phyloP scores from a whole-genome alignment of 2,797 vertebrate species.

The Liasis olivaceus region DNA sequence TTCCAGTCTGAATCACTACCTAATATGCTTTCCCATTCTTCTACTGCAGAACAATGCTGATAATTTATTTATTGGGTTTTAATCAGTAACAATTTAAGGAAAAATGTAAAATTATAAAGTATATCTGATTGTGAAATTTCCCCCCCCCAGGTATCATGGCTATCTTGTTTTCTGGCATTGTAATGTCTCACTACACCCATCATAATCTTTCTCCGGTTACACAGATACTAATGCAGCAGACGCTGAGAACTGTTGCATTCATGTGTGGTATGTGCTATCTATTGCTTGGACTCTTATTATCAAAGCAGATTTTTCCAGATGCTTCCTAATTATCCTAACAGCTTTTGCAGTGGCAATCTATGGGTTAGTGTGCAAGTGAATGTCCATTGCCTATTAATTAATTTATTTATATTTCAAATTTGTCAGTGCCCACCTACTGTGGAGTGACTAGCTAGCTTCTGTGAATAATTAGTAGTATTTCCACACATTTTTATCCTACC shows the following conservation, averaged over 20 bases:
- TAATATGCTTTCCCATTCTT: not conserved
- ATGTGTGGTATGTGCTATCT: conserved; percentile 86
- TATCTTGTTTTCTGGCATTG: conserved; percentile 96
- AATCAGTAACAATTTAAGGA: not conserved
- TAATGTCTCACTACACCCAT: conserved; percentile 99
- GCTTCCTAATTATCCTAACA: not conserved
- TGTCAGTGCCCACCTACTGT: too few species aligned
- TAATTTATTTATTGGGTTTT: not conserved
- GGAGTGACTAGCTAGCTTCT: not conserved
- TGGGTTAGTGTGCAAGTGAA: not conserved
- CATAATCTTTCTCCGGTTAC: conserved; percentile 98
- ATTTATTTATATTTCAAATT: too few species aligned
- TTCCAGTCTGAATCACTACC: not conserved
- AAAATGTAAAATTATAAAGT: not conserved
- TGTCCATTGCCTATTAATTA: not conserved
- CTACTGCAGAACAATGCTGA: not conserved
- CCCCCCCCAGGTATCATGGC: conserved; percentile 91
- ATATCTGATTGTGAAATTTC: conserved; percentile 5
- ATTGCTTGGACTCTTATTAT: not conserved
- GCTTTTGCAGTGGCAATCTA: not conserved
- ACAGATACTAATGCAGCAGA: conserved; percentile 99
- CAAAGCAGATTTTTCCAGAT: not conserved
- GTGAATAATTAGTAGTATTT: not conserved
- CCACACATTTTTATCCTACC: not conserved
- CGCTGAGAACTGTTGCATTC: conserved; percentile 93